Evolutionary conservation across 2,888 invertebrate species (phyloP).

Genomic region (Abscondita cerata): DNA sequence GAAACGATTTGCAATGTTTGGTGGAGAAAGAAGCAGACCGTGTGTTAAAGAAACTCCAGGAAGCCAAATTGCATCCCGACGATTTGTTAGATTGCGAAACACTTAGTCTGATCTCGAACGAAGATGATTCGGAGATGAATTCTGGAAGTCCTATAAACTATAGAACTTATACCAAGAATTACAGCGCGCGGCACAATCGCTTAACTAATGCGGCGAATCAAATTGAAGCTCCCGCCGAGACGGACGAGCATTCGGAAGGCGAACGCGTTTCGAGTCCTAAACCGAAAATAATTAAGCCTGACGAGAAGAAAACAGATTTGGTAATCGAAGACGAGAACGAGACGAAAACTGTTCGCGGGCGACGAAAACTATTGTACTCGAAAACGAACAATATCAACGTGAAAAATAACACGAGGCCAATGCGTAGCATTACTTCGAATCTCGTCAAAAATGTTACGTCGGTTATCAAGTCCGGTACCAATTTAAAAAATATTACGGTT

Average conservation of each 20-base stretch:
- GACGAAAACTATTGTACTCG: slow-evolving; percentile 72
- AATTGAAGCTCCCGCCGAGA: background rate
- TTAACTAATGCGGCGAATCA: background rate
- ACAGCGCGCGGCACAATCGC: slow-evolving; percentile 51
- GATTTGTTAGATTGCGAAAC: slow-evolving; percentile 66
- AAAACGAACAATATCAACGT: slow-evolving; percentile 45
- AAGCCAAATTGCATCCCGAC: slow-evolving; percentile 59
- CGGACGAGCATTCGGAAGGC: slow-evolving; percentile 51
- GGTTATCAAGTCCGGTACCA: slow-evolving; percentile 39
- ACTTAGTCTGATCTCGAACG: slow-evolving; percentile 74
- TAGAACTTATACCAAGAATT: slow-evolving; percentile 65
- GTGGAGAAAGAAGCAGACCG: slow-evolving; percentile 65
- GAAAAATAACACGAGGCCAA: slow-evolving; percentile 43
- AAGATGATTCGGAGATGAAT: slow-evolving; percentile 73
- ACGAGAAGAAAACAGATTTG: slow-evolving; percentile 52
- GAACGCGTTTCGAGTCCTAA: slow-evolving; percentile 49
- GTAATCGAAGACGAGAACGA: slow-evolving; percentile 36
- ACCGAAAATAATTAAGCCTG: slow-evolving; percentile 69
- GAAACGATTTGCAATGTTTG: slow-evolving; percentile 48
- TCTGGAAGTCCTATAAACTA: slow-evolving; percentile 65
- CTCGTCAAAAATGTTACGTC: slow-evolving; percentile 53
- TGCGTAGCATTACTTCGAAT: slow-evolving; percentile 51
- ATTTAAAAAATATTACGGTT: slow-evolving; percentile 27
- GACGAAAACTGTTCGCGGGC: slow-evolving; percentile 61
- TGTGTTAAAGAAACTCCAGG: slow-evolving; percentile 63